A percentile compares a stretch with the other conserved stretches of the same genome.
These are phyloP conservation scores for Cynocephalus volans DNA, from an alignment of 2,113 vertebrate genomes.

Conservation along the genomic window DNA sequence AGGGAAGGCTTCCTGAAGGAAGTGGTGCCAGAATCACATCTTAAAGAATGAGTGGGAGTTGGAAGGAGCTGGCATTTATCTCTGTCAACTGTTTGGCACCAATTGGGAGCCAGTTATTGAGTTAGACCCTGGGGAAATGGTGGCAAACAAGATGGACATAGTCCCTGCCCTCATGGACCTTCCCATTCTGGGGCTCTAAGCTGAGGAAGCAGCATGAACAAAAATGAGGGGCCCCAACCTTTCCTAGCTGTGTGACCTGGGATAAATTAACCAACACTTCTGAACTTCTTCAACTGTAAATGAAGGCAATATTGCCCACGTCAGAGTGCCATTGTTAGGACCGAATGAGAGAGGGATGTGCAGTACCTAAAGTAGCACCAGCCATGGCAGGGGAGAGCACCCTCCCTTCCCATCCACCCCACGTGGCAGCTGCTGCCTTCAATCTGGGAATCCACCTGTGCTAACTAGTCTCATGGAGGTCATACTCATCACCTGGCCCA, in stretches of 20 bases:
- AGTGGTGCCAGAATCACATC: no score
- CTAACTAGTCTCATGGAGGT: not conserved
- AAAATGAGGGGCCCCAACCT: no score
- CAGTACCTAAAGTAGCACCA: rapidly evolving
- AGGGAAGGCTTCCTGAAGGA: no score
- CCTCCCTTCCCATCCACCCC: not conserved
- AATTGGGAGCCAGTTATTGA: no score
- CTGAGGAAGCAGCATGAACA: no score
- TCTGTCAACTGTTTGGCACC: no score
- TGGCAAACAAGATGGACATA: no score
- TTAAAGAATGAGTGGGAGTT: no score
- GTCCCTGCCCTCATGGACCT: no score
- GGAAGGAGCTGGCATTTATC: no score
- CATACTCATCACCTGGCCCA: not conserved
- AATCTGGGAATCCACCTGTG: not conserved
- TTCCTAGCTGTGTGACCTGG: not conserved
- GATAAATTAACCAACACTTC: not conserved
- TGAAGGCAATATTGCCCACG: not conserved
- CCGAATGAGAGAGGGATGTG: not conserved
- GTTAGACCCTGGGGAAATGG: no score
- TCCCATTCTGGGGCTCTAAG: no score
- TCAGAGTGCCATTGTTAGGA: not conserved
- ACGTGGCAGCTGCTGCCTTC: not conserved
- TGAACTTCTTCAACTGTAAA: not conserved
- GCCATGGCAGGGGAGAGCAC: not conserved